Evolutionary conservation across 2,888 invertebrate genomes (phyloP).

Genomic region (Limnephilus auricula): DNA sequence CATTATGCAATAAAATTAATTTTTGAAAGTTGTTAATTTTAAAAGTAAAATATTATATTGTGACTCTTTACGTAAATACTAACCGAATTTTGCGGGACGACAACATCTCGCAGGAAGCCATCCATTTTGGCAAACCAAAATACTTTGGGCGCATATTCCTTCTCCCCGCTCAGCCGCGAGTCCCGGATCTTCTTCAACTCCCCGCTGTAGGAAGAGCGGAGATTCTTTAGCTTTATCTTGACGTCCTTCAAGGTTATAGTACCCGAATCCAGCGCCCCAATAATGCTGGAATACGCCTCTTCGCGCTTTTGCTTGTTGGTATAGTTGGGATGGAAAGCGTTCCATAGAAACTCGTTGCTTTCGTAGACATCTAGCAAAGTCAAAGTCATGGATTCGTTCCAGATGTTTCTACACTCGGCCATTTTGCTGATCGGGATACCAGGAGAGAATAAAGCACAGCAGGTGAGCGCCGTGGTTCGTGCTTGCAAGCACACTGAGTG

Average conservation of each 20-base stretch:
- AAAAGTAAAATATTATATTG: not conserved
- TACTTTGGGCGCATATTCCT: slow-evolving; percentile 78
- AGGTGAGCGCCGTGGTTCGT: slow-evolving; percentile 28
- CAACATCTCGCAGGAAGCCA: slow-evolving; percentile 78
- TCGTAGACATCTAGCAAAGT: slow-evolving; percentile 78
- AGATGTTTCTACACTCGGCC: slow-evolving; percentile 65
- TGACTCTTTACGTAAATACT: slow-evolving; percentile 6
- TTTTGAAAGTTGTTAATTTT: not conserved
- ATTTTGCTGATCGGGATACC: slow-evolving; percentile 27
- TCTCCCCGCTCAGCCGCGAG: slow-evolving; percentile 77
- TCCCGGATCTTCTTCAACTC: slow-evolving; percentile 78
- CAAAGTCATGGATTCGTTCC: slow-evolving; percentile 77
- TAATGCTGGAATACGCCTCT: slow-evolving; percentile 76
- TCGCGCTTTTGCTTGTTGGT: slow-evolving; percentile 77
- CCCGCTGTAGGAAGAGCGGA: slow-evolving; percentile 77
- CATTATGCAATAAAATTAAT: not conserved
- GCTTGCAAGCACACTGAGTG: slow-evolving; percentile 48
- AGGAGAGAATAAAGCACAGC: slow-evolving; percentile 25
- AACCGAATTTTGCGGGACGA: slow-evolving; percentile 71
- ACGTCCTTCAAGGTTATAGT: slow-evolving; percentile 77
- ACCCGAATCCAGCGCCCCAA: slow-evolving; percentile 74
- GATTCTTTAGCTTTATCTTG: slow-evolving; percentile 78
- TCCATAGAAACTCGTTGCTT: slow-evolving; percentile 77
- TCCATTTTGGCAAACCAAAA: slow-evolving; percentile 79
- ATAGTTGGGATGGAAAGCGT: slow-evolving; percentile 76